Percentiles rank a stretch among this genome's conserved stretches.
Evolutionary conservation across 2,797 vertebrate genomes (phyloP).

Genomic region (Moxostoma hubbsi): DNA sequence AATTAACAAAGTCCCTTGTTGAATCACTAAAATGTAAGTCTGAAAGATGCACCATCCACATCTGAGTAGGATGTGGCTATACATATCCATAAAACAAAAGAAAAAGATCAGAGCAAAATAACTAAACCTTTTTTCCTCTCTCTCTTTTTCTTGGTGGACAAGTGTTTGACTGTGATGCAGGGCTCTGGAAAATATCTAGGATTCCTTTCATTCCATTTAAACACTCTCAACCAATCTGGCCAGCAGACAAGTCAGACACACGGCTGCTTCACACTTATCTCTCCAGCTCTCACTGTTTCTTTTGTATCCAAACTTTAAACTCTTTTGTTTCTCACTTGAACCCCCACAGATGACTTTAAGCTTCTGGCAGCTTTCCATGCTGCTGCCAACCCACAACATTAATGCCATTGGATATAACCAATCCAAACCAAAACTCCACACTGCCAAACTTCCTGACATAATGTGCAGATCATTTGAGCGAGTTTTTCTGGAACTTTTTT

Average conservation of each 20-base stretch:
- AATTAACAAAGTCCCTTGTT: not conserved
- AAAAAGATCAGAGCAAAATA: constrained; percentile 18
- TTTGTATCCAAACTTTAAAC: constrained; percentile 43
- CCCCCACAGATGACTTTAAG: constrained; percentile 37
- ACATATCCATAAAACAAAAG: constrained; percentile 24
- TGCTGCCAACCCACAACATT: constrained; percentile 45
- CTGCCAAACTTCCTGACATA: constrained; percentile 28
- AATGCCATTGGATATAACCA: constrained; percentile 36
- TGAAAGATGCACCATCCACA: not conserved
- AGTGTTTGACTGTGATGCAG: constrained; percentile 67
- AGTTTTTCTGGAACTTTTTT: not conserved
- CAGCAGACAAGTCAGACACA: constrained; percentile 50
- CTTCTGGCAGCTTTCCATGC: constrained; percentile 39
- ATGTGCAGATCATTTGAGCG: constrained; percentile 9
- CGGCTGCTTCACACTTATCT: constrained; percentile 42
- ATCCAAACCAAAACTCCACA: constrained; percentile 57
- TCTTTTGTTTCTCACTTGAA: constrained; percentile 48
- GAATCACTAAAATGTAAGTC: not conserved
- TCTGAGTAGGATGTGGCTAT: constrained; percentile 9
- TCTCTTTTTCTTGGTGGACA: constrained; percentile 23
- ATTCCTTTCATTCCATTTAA: constrained; percentile 80
- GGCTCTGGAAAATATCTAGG: constrained; percentile 78
- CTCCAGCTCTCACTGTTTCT: constrained; percentile 18
- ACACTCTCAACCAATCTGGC: constrained; percentile 60
- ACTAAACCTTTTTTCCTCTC: constrained; percentile 7